Base-by-base conservation (phyloP, 1,140 invertebrate species). In the Drosophila albomicans region DNA sequence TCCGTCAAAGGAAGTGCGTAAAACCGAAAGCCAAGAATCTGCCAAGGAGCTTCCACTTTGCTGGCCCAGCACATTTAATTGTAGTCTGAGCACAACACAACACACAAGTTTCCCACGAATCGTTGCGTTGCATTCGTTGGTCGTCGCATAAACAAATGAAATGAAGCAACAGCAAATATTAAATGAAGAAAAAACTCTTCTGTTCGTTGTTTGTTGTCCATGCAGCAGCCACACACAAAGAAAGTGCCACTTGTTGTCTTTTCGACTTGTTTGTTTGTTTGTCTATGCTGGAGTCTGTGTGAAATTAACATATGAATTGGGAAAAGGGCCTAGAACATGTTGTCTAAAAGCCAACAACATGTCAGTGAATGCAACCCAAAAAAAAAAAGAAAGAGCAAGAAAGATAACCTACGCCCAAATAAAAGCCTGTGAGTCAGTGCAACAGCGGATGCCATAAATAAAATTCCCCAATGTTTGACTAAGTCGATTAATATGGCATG, bases 1-100 rank as follows among this genome's bases (percentile, higher is more conserved):
- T 86, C 82, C 82, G 82, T 51, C 43, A 38, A 75, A 88, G 84
- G 84, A 88, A 88, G 76, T 89, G 84, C 82, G 84, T 79, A 74
- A 79, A 71, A 68, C 41, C 32, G 20, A 49, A 51, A 66, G 43
- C 63, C 32, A 32, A 67, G 51, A 46, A 35, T 25, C 48, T 32
- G 49, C 52, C 49, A 49, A 85, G 82, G 72, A 69, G 51, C 38
- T 58, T 45, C 15, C 16, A 72, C 49, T 63, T 69, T 15, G 51
- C 51, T 82, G 66, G 32, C 51, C 43, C 64, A 62, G 67, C 52
- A 69, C 62, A 77, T 84, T 84, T 85, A 84, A 84, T 84, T 85
- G 84, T 71, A 76, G 49, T 66, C 74, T 11, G 49, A 30, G 32
- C 38, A 32, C 32, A 32, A 15, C 38, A 25, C 20, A 25, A 0